Percentiles rank a stretch among this genome's conserved stretches.
These are phyloP conservation scores for Rhogogaster chlorosoma DNA, from an alignment of 2,888 invertebrate genomes.

Conservation along the genomic window DNA sequence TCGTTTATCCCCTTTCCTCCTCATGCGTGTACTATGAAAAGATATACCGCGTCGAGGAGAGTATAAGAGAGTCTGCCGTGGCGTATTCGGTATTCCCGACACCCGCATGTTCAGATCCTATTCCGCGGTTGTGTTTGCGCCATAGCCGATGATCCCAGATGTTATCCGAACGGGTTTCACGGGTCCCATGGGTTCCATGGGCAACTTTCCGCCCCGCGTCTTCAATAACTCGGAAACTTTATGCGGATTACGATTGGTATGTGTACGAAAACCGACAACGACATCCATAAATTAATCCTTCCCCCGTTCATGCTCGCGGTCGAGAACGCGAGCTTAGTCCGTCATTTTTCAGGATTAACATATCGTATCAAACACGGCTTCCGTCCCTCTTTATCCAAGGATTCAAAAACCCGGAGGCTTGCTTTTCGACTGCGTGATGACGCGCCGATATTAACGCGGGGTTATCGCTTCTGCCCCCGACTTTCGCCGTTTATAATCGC, in stretches of 20 bases:
- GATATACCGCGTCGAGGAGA: not conserved
- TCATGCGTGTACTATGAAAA: not conserved
- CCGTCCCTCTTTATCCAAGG: conserved; percentile 6
- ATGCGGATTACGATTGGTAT: conserved; percentile 16
- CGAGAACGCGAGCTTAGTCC: conserved; percentile 8
- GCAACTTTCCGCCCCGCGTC: not conserved
- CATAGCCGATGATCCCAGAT: conserved; percentile 59
- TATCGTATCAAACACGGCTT: conserved; percentile 7
- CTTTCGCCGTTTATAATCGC: conserved; percentile 66
- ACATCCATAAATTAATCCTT: not conserved
- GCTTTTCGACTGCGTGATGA: not conserved
- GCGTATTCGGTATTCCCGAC: not conserved
- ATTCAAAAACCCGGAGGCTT: not conserved
- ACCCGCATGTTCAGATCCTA: conserved; percentile 36
- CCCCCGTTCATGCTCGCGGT: not conserved
- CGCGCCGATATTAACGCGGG: conserved; percentile 52
- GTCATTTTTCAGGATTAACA: conserved; percentile 41
- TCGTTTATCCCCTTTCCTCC: not conserved
- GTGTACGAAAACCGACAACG: not conserved
- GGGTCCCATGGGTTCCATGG: not conserved
- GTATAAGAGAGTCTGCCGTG: not conserved
- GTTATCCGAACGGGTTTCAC: conserved; percentile 62
- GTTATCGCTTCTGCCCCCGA: conserved; percentile 66
- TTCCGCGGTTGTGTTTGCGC: not conserved
- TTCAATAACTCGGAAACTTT: conserved; percentile 27